A percentile compares a stretch with the other conserved stretches of the same genome.
Conservation (phyloP, 2,888 invertebrate genomes). For the Apamea monoglypha region DNA sequence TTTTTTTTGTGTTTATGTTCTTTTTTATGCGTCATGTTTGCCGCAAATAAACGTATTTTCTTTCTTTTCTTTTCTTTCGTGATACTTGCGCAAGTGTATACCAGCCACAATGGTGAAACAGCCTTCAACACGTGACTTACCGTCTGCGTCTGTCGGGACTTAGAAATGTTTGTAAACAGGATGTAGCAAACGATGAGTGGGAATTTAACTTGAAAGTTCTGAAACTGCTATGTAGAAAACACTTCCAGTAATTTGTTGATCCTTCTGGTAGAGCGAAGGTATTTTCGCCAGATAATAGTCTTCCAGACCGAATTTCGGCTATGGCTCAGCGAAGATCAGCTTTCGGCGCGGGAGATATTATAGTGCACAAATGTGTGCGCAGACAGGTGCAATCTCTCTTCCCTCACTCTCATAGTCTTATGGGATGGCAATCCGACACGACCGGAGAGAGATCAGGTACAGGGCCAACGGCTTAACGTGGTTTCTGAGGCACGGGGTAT, state of each 20-base stretch:
- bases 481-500: not conserved
- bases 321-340: not conserved
- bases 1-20: too few relatives aligned
- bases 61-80: too few relatives aligned
- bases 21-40: too few relatives aligned
- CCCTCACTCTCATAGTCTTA: not conserved
- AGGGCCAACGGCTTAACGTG: not conserved
- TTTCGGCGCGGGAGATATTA: not conserved
- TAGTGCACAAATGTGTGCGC: not conserved
- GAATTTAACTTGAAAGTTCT: not conserved
- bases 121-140: slow-evolving; percentile 47
- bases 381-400: not conserved
- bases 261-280: not conserved
- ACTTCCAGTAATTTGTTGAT: not conserved
- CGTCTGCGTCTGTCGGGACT: slow-evolving; percentile 9
- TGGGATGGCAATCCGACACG: not conserved
- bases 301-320: not conserved
- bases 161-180: slow-evolving; percentile 23
- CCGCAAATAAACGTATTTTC: too few relatives aligned
- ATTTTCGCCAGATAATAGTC: not conserved
- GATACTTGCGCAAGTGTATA: slow-evolving; percentile 65
- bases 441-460: not conserved
- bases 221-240: not conserved
- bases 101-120: slow-evolving; percentile 39
- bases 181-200: not conserved